These are phyloP conservation scores for Hydra vulgaris DNA, from an alignment of 30 jellyfish, hydroid and myxozoan species.

Conservation along the genomic window DNA sequence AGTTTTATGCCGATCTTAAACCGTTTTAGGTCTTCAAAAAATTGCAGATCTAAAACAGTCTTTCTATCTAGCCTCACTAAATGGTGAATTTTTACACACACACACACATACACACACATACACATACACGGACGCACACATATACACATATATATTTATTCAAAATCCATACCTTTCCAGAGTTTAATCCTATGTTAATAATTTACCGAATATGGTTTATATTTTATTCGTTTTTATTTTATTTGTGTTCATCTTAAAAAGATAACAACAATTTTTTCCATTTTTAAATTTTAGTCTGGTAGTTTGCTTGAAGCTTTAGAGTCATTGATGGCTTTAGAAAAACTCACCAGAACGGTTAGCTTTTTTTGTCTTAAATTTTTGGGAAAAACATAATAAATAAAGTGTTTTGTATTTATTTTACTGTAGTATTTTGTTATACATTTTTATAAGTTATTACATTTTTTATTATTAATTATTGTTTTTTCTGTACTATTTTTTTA, in stretches of 20 bases:
- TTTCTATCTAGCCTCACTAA: too few species aligned
- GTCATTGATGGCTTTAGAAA: conserved; percentile 49
- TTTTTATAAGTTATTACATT: too few species aligned
- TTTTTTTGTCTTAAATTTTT: too few species aligned
- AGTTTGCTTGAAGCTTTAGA: conserved; percentile 76
- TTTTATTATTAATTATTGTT: too few species aligned
- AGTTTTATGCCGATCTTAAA: too few species aligned
- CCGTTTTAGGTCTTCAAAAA: too few species aligned
- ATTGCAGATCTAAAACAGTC: too few species aligned
- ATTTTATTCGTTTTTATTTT: not conserved
- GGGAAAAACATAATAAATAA: too few species aligned
- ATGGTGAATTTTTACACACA: too few species aligned
- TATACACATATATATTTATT: not conserved
- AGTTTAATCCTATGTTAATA: not conserved
- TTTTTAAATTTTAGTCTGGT: conserved; percentile 64
- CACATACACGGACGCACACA: not conserved
- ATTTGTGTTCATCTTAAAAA: not conserved
- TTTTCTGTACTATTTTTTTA: not conserved
- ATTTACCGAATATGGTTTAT: not conserved
- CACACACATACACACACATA: not conserved
- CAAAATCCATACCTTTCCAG: not conserved
- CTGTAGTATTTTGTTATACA: too few species aligned
- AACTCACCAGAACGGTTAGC: conserved; percentile 88
- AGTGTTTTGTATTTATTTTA: not conserved
- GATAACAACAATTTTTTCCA: not conserved